Percentiles rank a stretch among this genome's conserved stretches.
Evolutionary conservation across 2,113 vertebrate genomes (phyloP).

Genomic region (Buteo buteo): DNA sequence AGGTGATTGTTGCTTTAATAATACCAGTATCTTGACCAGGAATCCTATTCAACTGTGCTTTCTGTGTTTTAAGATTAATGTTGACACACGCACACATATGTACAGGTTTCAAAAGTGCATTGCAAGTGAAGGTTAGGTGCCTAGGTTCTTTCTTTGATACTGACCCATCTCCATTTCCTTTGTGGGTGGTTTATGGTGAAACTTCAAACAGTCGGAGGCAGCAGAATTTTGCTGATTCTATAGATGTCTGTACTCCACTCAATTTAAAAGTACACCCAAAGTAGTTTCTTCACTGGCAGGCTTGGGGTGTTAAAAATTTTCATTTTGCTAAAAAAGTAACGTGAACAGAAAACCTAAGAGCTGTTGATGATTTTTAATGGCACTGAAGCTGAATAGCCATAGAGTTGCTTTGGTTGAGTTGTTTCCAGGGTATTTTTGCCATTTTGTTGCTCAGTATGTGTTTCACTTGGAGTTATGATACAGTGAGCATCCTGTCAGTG

Average conservation of each 20-base stretch:
- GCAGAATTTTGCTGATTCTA: neutral
- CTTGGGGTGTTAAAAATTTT: neutral
- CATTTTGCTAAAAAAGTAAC: neutral
- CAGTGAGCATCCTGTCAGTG: neutral
- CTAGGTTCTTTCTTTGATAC: neutral
- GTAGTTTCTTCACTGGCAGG: neutral
- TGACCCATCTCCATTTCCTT: neutral
- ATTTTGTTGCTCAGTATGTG: neutral
- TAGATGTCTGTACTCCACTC: neutral
- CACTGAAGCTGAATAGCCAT: neutral
- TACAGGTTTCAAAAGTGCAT: neutral
- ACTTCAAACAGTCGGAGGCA: neutral
- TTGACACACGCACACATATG: neutral
- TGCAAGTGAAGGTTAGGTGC: neutral
- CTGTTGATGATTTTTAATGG: neutral
- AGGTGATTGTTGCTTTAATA: neutral
- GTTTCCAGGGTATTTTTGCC: neutral
- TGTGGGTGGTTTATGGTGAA: neutral
- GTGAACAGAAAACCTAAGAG: neutral
- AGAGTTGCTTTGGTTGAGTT: neutral
- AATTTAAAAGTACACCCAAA: neutral
- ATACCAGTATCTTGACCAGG: neutral
- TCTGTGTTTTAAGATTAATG: neutral
- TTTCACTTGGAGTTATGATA: neutral
- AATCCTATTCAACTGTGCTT: neutral